These are phyloP conservation scores for Gallinago nigripennis DNA, from an alignment of 2,797 vertebrate species.

Conservation along the genomic window DNA sequence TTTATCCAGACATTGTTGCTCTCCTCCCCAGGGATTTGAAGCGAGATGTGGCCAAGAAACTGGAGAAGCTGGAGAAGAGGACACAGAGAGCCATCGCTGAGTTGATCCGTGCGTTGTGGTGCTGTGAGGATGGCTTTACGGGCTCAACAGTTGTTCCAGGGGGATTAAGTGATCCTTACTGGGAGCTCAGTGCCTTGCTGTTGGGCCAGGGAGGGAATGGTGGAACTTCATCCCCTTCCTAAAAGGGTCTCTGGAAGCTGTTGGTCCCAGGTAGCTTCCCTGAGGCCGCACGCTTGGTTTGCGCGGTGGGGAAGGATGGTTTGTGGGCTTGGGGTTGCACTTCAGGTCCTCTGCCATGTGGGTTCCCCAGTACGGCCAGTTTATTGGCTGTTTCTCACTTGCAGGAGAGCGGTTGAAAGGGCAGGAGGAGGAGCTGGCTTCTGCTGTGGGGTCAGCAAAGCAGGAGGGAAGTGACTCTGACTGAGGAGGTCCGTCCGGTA, in stretches of 20 bases:
- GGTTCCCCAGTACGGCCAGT: accelerated
- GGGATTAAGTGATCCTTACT: accelerated
- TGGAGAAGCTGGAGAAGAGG: constrained; percentile 95
- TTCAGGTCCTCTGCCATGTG: accelerated
- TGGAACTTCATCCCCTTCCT: neutral
- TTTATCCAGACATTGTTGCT: accelerated
- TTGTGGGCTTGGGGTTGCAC: accelerated
- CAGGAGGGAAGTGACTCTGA: constrained; percentile 88
- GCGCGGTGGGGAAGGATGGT: accelerated
- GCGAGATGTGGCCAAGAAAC: constrained; percentile 94
- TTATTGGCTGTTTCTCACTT: neutral
- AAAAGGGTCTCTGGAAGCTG: neutral
- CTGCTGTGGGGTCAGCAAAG: constrained; percentile 78
- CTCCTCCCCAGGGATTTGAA: constrained; percentile 87
- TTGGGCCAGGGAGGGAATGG: neutral
- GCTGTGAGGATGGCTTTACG: accelerated
- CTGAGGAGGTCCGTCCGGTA: constrained; percentile 55
- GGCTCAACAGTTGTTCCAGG: neutral
- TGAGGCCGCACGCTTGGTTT: accelerated
- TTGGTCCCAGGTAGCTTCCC: neutral
- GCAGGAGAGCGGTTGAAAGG: constrained; percentile 91
- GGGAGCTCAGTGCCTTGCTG: neutral
- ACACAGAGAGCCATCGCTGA: constrained; percentile 96
- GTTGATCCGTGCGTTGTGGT: constrained; percentile 83
- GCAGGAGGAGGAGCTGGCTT: constrained; percentile 88